phyloP scores from a whole-genome alignment of 2,797 vertebrate species.

The Cetoscarus ocellatus region DNA sequence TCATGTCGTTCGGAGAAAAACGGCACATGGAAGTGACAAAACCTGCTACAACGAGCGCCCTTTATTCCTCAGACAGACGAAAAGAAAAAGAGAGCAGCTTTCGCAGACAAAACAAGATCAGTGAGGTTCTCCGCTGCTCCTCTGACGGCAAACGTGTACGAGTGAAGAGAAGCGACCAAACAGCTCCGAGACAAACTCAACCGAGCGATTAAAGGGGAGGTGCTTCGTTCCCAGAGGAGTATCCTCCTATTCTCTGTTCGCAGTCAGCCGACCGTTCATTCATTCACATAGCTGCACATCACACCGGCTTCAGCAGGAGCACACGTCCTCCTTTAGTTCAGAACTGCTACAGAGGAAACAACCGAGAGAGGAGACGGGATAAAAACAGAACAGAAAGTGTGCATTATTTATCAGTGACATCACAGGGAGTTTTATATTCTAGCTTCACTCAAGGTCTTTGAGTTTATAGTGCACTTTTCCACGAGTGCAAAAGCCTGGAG shows the following conservation, averaged over 20 bases:
- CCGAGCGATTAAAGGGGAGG: slow-evolving; percentile 84
- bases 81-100: neutral
- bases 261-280: slow-evolving; percentile 71
- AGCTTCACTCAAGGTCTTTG: slow-evolving; percentile 25
- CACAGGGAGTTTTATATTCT: slow-evolving; percentile 41
- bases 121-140: slow-evolving; percentile 44
- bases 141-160: slow-evolving; percentile 66
- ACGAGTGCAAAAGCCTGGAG: slow-evolving; percentile 13
- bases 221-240: slow-evolving; percentile 70
- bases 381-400: slow-evolving; percentile 39
- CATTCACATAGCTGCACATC: slow-evolving; percentile 68
- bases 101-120: slow-evolving; percentile 13
- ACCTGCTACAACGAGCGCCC: slow-evolving; percentile 1
- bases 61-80: slow-evolving; percentile 16
- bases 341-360: slow-evolving; percentile 12
- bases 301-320: slow-evolving; percentile 42
- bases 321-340: neutral
- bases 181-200: slow-evolving; percentile 65
- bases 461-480: slow-evolving; percentile 13
- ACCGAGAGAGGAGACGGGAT: neutral
- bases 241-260: slow-evolving; percentile 59
- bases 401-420: slow-evolving; percentile 73
- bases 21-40: slow-evolving; percentile 17
- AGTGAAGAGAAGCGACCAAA: slow-evolving; percentile 59
- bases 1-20: slow-evolving; percentile 59